Conservation (phyloP, 1,140 invertebrate genomes). For the Dendrolimus kikuchii region DNA sequence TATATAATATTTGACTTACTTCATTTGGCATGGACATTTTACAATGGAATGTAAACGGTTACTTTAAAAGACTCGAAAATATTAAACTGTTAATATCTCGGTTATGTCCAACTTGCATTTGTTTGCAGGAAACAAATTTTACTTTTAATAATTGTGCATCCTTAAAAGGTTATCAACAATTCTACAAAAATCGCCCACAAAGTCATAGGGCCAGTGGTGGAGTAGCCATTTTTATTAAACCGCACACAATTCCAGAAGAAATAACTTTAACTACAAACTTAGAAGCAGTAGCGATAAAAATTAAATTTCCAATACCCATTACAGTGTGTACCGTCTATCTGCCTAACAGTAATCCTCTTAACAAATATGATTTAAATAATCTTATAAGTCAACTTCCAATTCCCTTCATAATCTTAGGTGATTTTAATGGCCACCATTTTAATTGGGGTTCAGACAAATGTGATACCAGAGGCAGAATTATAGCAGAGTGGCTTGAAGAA, state of each 20-base stretch:
- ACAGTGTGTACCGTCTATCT: constrained; percentile 35
- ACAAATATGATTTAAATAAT: constrained; percentile 22
- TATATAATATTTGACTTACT: constrained; percentile 3
- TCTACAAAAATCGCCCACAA: constrained; percentile 21
- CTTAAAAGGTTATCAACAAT: constrained; percentile 15
- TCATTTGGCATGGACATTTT: constrained; percentile 16
- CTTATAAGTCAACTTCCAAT: constrained; percentile 30
- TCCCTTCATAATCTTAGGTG: constrained; percentile 32
- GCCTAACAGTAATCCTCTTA: constrained; percentile 22
- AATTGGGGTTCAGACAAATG: constrained; percentile 35
- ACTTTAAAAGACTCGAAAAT: constrained; percentile 17
- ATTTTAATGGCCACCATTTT: constrained; percentile 43
- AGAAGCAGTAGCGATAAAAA: constrained; percentile 27
- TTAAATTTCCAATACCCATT: constrained; percentile 15
- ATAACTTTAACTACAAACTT: constrained; percentile 26
- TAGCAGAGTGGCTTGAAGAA: constrained; percentile 23
- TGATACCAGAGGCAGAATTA: constrained; percentile 25
- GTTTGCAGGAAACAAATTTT: constrained; percentile 38
- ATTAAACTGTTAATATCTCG: constrained; percentile 18
- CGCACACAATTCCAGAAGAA: constrained; percentile 16
- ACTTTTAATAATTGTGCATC: constrained; percentile 12
- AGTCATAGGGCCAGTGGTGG: constrained; percentile 24
- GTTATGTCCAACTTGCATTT: constrained; percentile 17
- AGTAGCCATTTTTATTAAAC: too few relatives aligned
- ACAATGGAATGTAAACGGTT: constrained; percentile 25